A percentile compares a stretch with the other conserved stretches of the same genome.
Evolutionary conservation across 2,888 invertebrate species (phyloP).

Genomic region (Pherbina coryleti): DNA sequence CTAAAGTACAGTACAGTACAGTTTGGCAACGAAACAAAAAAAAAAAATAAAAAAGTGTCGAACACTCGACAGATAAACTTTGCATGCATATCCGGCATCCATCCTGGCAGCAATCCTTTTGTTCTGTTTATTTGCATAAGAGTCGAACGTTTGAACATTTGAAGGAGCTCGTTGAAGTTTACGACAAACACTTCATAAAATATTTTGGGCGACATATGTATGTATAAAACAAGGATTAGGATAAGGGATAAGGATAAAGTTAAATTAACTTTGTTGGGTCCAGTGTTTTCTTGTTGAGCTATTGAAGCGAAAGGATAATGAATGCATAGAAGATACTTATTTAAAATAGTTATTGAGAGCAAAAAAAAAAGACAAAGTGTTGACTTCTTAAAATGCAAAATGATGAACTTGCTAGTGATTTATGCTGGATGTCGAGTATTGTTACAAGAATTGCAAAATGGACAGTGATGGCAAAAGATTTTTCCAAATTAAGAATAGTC

Average conservation of each 20-base stretch:
- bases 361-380: no score
- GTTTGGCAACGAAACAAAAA: background rate
- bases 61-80: background rate
- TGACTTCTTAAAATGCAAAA: no score
- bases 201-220: constrained; percentile 26
- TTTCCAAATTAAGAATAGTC: no score
- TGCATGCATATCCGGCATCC: constrained; percentile 14
- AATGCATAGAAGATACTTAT: background rate
- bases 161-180: constrained; percentile 28
- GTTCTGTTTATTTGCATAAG: constrained; percentile 35
- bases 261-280: constrained; percentile 37
- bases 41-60: background rate
- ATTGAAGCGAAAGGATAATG: constrained; percentile 16
- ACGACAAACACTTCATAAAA: constrained; percentile 41
- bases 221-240: constrained; percentile 4
- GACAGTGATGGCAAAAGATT: no score
- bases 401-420: no score
- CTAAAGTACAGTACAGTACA: background rate
- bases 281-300: background rate
- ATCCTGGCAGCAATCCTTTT: constrained; percentile 3
- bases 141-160: constrained; percentile 15
- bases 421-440: no score
- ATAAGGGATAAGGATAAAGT: constrained; percentile 24
- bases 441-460: no score
- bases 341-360: no score